A percentile compares a stretch with the other conserved stretches of the same genome.
These are phyloP conservation scores for Tachystola acroxantha DNA, from an alignment of 2,888 invertebrate genomes.

Conservation along the genomic window DNA sequence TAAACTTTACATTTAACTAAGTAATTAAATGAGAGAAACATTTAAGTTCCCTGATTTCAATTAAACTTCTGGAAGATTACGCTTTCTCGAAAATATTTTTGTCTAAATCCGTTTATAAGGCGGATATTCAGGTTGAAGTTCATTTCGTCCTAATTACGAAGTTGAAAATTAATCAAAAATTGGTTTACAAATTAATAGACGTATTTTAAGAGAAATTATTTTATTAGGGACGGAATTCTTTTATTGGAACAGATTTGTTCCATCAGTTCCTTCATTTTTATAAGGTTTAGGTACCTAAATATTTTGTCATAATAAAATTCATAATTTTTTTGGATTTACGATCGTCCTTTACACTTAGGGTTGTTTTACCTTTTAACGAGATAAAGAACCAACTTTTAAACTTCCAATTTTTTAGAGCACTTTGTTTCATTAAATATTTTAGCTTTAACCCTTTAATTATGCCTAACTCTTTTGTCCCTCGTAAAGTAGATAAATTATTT, in stretches of 20 bases:
- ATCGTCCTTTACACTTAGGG: no score
- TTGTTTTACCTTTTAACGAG: no score
- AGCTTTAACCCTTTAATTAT: constrained; percentile 29
- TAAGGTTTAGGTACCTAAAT: background rate
- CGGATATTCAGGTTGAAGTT: constrained; percentile 1
- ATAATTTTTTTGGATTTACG: no score
- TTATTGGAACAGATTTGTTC: no score
- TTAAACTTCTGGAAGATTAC: constrained; percentile 4
- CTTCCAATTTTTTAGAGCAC: background rate
- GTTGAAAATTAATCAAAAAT: background rate
- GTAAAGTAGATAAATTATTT: constrained; percentile 45
- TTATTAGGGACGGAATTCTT: no score
- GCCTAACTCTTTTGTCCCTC: constrained; percentile 25
- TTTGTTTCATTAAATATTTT: constrained; percentile 4
- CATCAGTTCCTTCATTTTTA: no score
- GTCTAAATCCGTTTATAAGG: background rate
- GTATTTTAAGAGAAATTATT: no score
- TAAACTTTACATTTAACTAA: constrained; percentile 4
- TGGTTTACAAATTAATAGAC: background rate
- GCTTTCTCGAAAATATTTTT: constrained; percentile 2
- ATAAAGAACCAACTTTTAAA: no score
- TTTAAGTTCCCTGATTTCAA: constrained; percentile 2
- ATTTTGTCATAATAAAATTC: no score
- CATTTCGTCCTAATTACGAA: constrained; percentile 2
- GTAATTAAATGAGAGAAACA: constrained; percentile 6